Evolutionary conservation across 2,888 invertebrate genomes (phyloP), one percentile per base, ranked within the genome.

Genomic region (Acrobasis suavella): DNA sequence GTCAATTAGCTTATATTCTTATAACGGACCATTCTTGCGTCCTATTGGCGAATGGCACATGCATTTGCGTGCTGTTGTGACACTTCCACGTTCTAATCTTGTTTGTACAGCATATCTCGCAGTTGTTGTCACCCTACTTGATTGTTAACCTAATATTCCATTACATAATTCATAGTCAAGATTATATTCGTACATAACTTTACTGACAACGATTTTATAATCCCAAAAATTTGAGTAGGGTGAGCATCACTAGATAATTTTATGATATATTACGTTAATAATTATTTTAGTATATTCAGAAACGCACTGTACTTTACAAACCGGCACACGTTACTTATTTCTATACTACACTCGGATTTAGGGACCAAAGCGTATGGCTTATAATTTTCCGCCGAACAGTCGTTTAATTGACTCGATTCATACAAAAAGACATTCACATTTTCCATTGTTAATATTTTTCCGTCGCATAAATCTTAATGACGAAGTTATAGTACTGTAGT

Each of bases 401-500:
- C 74, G 68, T 72, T 72, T 65, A 67, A 67, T 70, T 64, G 64
- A 68, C 69, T 77, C 76, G 71, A 75, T 76, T 76, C 80, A 77
- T 77, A 76, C 80, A 79, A 83, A 90, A 89, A 91, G 90, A 90
- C 90, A 90, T 83, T 80, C 72, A 2, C 74, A 78, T 80, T 83
- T 82, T 80, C 79, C 78, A 79, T 78, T 77, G 73, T 75, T 78
- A 70, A 71, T 76, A 72, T 67, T 73, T 75, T 74, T 66, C 71
- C 72, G 71, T 75, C 78, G 75, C 78, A 72, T 75, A 69, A 75
- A 72, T 71, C 71, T 65, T 68, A 72, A 64, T 73, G 78, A 80
- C 73, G 74, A 74, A 73, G 74, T 76, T 75, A 78, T 76, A 74
- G 76, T 74, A 77, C 77, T 80, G 73, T 84, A 86, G 87, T 84